Percentiles rank a stretch among this genome's conserved stretches.
phyloP scores from a whole-genome alignment of 2,888 invertebrate species.

The Pollenia amentaria region DNA sequence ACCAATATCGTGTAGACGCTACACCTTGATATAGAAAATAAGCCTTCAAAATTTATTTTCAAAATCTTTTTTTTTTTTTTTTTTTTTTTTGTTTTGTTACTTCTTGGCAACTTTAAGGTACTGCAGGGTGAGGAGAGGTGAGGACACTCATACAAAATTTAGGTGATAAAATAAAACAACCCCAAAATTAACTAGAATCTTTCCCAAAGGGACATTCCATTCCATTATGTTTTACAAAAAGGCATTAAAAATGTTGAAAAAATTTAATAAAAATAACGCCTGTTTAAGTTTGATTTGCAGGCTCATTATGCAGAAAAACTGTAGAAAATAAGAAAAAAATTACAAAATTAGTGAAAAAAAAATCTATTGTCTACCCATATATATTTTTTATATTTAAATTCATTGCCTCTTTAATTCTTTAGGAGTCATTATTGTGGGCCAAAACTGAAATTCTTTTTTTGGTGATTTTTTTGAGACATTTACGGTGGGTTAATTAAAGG shows the following conservation, averaged over 20 bases:
- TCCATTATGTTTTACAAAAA: slow-evolving; percentile 47
- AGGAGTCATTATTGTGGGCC: slow-evolving; percentile 62
- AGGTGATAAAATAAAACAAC: slow-evolving; percentile 75
- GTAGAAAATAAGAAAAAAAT: slow-evolving; percentile 33
- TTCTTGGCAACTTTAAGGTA: neutral
- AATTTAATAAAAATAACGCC: slow-evolving; percentile 35
- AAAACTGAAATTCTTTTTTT: slow-evolving; percentile 44
- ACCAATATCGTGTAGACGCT: neutral
- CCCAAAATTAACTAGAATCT: slow-evolving; percentile 74
- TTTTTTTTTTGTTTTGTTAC: slow-evolving; percentile 4
- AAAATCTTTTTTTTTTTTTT: neutral
- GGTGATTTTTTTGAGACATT: slow-evolving; percentile 27
- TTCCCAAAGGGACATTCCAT: slow-evolving; percentile 68
- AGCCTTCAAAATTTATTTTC: slow-evolving; percentile 54
- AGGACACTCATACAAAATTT: slow-evolving; percentile 43
- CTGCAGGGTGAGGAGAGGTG: slow-evolving; percentile 33
- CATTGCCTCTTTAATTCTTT: slow-evolving; percentile 53
- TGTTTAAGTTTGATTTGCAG: slow-evolving; percentile 47
- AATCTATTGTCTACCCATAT: slow-evolving; percentile 31
- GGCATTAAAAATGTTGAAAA: slow-evolving; percentile 42
- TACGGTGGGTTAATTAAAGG: slow-evolving; percentile 72
- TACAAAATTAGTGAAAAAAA: slow-evolving; percentile 47
- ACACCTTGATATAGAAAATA: slow-evolving; percentile 2
- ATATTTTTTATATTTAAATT: slow-evolving; percentile 59
- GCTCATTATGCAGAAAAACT: slow-evolving; percentile 16